A percentile compares a stretch with the other conserved stretches of the same genome.
Conservation (phyloP, 2,113 vertebrate species). For the Lophura nycthemera region DNA sequence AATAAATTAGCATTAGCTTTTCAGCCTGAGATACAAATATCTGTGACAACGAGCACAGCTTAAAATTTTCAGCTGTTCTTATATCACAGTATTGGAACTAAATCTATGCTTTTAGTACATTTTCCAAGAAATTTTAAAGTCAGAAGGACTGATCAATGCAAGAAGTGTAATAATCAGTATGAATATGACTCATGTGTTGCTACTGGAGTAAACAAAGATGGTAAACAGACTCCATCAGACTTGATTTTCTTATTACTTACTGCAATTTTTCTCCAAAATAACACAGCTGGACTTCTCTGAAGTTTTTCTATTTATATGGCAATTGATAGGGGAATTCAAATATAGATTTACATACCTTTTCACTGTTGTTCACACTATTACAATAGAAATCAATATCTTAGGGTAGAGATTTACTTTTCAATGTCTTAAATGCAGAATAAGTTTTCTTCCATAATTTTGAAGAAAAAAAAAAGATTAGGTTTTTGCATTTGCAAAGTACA, state of each 20-base stretch:
- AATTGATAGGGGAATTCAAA: neutral
- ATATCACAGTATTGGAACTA: neutral
- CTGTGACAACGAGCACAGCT: neutral
- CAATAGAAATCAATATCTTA: neutral
- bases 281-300: slow-evolving; percentile 22
- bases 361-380: neutral
- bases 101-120: neutral
- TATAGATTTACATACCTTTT: neutral
- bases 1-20: neutral
- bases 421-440: neutral
- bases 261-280: slow-evolving; percentile 16
- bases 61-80: neutral
- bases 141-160: neutral
- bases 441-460: neutral
- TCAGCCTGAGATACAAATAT: neutral
- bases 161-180: slow-evolving; percentile 12
- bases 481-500: neutral
- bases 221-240: neutral
- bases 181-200: neutral
- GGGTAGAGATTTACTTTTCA: neutral
- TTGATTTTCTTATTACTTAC: slow-evolving; percentile 1
- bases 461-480: neutral
- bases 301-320: neutral
- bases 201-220: neutral
- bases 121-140: neutral